These are phyloP conservation scores for Drosophila sulfurigaster DNA, from an alignment of 1,140 invertebrate species.

Conservation along the genomic window DNA sequence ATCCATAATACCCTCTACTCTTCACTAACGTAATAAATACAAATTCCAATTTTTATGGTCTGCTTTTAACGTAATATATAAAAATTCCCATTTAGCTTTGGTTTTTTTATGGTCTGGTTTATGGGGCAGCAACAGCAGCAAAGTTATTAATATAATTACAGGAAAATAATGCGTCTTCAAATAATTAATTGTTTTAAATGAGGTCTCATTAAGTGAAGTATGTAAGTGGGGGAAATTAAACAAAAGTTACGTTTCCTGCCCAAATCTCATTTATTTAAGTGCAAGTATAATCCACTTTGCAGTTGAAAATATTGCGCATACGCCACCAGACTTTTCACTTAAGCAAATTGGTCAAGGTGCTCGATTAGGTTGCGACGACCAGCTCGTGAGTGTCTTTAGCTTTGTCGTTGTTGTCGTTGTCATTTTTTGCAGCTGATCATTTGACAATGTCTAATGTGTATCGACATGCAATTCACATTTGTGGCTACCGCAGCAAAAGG, in stretches of 20 bases:
- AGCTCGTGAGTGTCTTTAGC: slow-evolving; percentile 42
- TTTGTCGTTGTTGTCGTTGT: slow-evolving; percentile 14
- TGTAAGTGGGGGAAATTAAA: background rate
- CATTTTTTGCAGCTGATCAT: slow-evolving; percentile 29
- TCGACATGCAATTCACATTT: slow-evolving; percentile 62
- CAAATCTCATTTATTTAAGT: background rate
- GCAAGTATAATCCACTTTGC: background rate
- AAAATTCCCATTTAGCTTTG: background rate
- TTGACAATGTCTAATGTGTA: slow-evolving; percentile 44
- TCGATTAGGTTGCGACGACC: slow-evolving; percentile 38
- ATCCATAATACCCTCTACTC: too few relatives aligned
- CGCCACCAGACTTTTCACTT: slow-evolving; percentile 62
- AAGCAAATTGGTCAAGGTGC: slow-evolving; percentile 71
- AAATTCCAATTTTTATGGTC: background rate
- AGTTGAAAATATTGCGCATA: background rate
- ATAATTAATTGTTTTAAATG: background rate
- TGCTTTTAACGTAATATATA: background rate
- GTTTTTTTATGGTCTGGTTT: slow-evolving; percentile 3
- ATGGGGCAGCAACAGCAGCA: too few relatives aligned
- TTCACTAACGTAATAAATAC: background rate
- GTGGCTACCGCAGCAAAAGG: slow-evolving; percentile 35
- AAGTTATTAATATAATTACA: background rate
- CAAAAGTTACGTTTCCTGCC: background rate
- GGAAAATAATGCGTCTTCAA: slow-evolving; percentile 1
- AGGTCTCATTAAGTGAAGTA: background rate